Evolutionary conservation across 2,113 vertebrate species (phyloP).

Genomic region (Aramus guarauna): DNA sequence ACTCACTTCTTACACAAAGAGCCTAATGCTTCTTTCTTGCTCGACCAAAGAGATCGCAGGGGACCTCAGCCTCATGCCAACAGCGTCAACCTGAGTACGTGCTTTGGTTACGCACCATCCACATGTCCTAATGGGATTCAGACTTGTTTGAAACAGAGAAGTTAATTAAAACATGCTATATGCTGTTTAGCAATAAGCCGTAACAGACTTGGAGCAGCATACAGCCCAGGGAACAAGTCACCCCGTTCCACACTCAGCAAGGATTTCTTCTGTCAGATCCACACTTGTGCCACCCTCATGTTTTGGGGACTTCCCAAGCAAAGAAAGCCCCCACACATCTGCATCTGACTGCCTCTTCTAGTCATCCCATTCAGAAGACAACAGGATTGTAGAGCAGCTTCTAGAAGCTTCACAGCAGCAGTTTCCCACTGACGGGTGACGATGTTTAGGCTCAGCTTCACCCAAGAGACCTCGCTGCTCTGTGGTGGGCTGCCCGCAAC

Average conservation of each 20-base stretch:
- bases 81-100: rapidly evolving
- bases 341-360: not conserved
- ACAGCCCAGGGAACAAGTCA: no score
- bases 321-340: rapidly evolving
- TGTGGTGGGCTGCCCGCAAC: rapidly evolving
- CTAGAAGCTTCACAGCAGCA: not conserved
- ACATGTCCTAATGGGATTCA: rapidly evolving
- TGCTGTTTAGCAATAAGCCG: rapidly evolving
- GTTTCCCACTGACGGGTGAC: not conserved
- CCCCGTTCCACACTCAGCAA: rapidly evolving
- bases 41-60: not conserved
- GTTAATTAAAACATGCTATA: rapidly evolving
- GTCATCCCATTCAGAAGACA: not conserved
- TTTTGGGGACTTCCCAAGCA: not conserved
- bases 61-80: not conserved
- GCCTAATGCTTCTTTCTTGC: not conserved
- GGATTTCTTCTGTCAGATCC: not conserved
- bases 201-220: rapidly evolving
- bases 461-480: not conserved
- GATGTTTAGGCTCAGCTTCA: rapidly evolving
- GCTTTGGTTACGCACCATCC: rapidly evolving
- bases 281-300: rapidly evolving
- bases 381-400: not conserved
- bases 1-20: not conserved
- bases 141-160: not conserved